These are phyloP conservation scores for Netelia inedita DNA, from an alignment of 2,888 invertebrate genomes.

Conservation along the genomic window DNA sequence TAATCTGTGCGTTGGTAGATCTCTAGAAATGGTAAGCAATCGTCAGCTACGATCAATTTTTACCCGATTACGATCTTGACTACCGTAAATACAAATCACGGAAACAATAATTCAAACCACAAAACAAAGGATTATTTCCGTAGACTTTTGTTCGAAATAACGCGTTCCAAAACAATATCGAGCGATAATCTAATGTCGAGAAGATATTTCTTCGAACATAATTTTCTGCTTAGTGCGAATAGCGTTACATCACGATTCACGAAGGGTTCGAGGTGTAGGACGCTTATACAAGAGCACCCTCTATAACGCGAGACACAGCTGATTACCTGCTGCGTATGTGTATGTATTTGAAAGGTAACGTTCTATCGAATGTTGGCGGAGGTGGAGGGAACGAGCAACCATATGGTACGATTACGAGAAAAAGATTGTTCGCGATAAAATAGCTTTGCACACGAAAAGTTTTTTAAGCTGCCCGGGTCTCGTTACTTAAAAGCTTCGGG, in stretches of 20 bases:
- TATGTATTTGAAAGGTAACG: slow-evolving; percentile 10
- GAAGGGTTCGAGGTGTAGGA: slow-evolving; percentile 23
- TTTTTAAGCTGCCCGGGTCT: background rate
- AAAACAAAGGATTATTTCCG: too few species aligned
- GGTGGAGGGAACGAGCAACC: slow-evolving; percentile 60
- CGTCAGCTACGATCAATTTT: background rate
- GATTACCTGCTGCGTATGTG: slow-evolving; percentile 66
- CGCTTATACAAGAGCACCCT: slow-evolving; percentile 49
- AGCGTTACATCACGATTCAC: slow-evolving; percentile 63
- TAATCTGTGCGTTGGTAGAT: slow-evolving; percentile 88
- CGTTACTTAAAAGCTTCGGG: background rate
- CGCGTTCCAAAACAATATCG: too few species aligned
- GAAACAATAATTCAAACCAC: too few species aligned
- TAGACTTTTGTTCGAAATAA: too few species aligned
- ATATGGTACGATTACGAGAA: slow-evolving; percentile 66
- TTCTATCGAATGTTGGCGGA: background rate
- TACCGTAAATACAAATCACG: too few species aligned
- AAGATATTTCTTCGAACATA: too few species aligned
- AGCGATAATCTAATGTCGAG: too few species aligned
- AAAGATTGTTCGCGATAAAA: background rate
- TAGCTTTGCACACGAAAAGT: background rate
- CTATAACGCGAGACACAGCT: slow-evolving; percentile 65
- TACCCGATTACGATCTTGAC: too few species aligned
- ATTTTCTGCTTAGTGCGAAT: background rate
- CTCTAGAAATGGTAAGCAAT: slow-evolving; percentile 85